These are phyloP conservation scores for Idris sp. DNA, from an alignment of 1,140 invertebrate genomes.

Conservation along the genomic window DNA sequence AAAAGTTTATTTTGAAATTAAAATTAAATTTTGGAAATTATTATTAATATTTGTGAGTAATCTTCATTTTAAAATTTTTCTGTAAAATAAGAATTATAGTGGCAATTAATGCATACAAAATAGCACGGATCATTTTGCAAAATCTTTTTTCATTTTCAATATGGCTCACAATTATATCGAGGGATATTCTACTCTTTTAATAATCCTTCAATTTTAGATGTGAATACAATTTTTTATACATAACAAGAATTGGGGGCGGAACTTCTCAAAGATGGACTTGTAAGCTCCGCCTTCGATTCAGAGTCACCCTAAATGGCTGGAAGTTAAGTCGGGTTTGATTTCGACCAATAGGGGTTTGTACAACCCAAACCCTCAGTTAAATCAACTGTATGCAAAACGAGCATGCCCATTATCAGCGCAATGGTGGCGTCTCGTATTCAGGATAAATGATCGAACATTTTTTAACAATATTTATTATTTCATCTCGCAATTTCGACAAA, in stretches of 20 bases:
- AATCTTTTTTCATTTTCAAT: constrained; percentile 44
- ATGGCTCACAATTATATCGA: constrained; percentile 35
- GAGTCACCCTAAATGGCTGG: constrained; percentile 60
- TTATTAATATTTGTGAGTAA: too few species aligned
- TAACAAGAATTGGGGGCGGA: constrained; percentile 48
- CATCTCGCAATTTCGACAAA: too few species aligned
- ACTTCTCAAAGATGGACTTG: constrained; percentile 45
- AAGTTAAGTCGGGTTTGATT: constrained; percentile 61
- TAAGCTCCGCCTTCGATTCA: constrained; percentile 59
- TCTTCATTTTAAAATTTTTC: too few species aligned
- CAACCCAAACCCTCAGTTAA: constrained; percentile 49
- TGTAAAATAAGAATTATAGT: too few species aligned
- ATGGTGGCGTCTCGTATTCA: constrained; percentile 48
- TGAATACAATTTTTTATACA: constrained; percentile 35
- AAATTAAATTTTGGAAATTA: too few species aligned
- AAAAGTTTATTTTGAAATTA: too few species aligned
- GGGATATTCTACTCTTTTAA: constrained; percentile 44
- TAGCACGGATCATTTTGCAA: constrained; percentile 17
- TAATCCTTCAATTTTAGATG: constrained; percentile 25
- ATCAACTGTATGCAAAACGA: constrained; percentile 54
- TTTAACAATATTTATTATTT: constrained; percentile 8
- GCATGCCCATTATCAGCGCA: constrained; percentile 58
- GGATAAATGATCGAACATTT: constrained; percentile 34
- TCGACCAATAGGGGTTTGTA: constrained; percentile 60
- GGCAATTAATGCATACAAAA: constrained; percentile 15